Evolutionary conservation across 2,113 vertebrate species (phyloP).

Genomic region (Ameiurus melas): DNA sequence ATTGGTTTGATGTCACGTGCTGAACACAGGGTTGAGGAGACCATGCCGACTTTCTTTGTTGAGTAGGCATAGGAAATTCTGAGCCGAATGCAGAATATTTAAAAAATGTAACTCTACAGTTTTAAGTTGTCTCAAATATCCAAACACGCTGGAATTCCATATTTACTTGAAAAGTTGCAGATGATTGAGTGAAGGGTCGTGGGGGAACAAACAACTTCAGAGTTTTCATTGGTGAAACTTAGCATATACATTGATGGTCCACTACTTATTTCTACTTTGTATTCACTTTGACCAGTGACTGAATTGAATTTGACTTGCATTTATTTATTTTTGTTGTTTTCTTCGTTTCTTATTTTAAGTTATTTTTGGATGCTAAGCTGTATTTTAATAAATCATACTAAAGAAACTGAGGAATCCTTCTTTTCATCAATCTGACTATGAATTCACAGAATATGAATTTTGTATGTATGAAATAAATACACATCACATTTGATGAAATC

Average conservation of each 20-base stretch:
- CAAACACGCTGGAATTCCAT: not conserved
- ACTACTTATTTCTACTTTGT: not conserved
- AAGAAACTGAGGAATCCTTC: not conserved
- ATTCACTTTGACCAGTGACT: not conserved
- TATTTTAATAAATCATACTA: conserved; percentile 34
- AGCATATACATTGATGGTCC: not conserved
- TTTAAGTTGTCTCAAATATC: not conserved
- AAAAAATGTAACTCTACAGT: no score
- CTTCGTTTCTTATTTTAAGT: conserved; percentile 16
- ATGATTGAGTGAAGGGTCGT: not conserved
- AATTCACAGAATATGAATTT: not conserved
- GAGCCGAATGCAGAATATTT: not conserved
- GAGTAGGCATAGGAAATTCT: not conserved
- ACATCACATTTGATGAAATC: not conserved
- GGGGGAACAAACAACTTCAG: not conserved
- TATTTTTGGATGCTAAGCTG: conserved; percentile 9
- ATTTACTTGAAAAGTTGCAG: not conserved
- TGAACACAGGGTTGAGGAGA: not conserved
- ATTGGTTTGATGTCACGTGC: not conserved
- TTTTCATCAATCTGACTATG: not conserved
- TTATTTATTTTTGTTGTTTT: not conserved
- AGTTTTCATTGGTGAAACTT: not conserved
- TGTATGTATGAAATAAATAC: not conserved
- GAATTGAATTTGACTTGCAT: not conserved
- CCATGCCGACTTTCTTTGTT: not conserved